Base-by-base conservation (phyloP, 2,888 invertebrate genomes). In the Mechanitis mazaeus region DNA sequence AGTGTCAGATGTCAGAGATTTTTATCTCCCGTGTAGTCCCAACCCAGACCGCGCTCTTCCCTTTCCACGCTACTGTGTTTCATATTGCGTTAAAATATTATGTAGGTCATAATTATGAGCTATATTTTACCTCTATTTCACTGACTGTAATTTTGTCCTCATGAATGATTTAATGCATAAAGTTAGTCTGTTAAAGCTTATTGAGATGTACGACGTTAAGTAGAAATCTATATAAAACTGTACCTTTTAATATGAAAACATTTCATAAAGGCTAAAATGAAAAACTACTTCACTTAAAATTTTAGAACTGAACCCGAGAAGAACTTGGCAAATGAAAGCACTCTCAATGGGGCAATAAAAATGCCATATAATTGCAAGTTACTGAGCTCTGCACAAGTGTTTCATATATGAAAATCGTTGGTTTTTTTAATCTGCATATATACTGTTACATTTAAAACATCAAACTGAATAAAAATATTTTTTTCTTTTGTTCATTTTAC, bases 341-440 rank as follows among this genome's bases (percentile, higher is more conserved):
- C 57, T 46, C 57, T 61, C 35, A 58, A 54, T 55, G 55, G 20
- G 47, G 35, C 46, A 57, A 57, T 54, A 59, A 59, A 59, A 59
- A 59, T 59, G 56, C 20, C 54, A 56, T 42, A 31, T 45, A 54
- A 59, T 59, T 59, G 20, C 20, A 20, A 20, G 20, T 20, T 20
- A 42, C 45, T 50, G 11, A 42, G 59, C 46, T 57, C 55, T 9
- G 38, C 55, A 54, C n/a, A 59, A 59, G 54, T 58, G 28, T 33
- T 55, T 60, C 64, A 58, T 60, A 55, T 31, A 50, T 28, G 9
- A 31, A 9, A 7, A 20, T 20, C 20, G 11, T 50, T 31, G 31
- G 4, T 5, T 31, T 28, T 31, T 31, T 31, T 50, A 50, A 50
- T 50, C 3, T 50, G 31, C 50, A 50, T 50, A 50, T 50, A 50